Conservation (phyloP, 2,888 invertebrate species). For the Odontocolon sp. region DNA sequence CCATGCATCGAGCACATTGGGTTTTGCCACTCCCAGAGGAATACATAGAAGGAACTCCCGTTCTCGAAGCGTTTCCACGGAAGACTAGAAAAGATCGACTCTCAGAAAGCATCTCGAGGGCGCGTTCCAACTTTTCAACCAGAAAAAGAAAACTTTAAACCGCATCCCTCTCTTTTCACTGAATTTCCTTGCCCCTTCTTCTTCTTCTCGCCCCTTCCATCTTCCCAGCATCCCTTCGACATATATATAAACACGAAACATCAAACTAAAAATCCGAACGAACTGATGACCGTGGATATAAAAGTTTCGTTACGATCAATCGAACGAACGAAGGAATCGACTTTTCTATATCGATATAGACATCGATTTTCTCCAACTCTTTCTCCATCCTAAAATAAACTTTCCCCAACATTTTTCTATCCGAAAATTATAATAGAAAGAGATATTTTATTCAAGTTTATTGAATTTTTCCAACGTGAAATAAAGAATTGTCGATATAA, state of each 20-base stretch:
- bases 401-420: not conserved
- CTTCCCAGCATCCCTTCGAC: not conserved
- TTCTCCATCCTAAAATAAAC: not conserved
- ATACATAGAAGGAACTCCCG: constrained; percentile 16
- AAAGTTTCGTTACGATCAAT: constrained; percentile 36
- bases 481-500: not conserved
- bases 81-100: not conserved
- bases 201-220: not conserved
- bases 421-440: not conserved
- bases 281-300: not conserved
- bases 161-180: constrained; percentile 20
- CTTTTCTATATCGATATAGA: constrained; percentile 8
- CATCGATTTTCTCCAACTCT: no score
- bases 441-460: not conserved
- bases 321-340: constrained; percentile 25
- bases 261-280: constrained; percentile 18
- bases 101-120: constrained; percentile 11
- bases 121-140: constrained; percentile 49
- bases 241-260: constrained; percentile 34
- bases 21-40: constrained; percentile 54
- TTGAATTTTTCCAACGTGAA: constrained; percentile 32
- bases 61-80: not conserved
- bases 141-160: constrained; percentile 50
- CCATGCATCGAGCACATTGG: not conserved
- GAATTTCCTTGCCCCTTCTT: constrained; percentile 23